phyloP scores from a whole-genome alignment of 2,797 vertebrate genomes.

The Strix occidentalis region DNA sequence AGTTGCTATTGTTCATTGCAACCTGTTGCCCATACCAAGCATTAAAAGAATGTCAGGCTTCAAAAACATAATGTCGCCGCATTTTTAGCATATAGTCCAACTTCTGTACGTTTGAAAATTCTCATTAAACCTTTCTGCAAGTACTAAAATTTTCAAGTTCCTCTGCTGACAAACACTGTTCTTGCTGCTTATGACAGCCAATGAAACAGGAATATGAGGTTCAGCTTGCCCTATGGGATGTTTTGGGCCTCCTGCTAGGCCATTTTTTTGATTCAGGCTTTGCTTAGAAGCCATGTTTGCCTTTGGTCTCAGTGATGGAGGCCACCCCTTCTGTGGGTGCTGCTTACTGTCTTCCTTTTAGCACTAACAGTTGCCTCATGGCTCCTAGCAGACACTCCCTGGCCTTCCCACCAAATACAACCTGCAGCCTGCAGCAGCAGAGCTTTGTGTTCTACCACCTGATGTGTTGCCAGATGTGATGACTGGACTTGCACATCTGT shows the following conservation, averaged over 20 bases:
- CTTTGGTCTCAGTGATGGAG: background rate
- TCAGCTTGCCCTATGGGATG: background rate
- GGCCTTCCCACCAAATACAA: background rate
- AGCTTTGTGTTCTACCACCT: background rate
- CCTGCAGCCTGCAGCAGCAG: background rate
- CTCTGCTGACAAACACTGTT: background rate
- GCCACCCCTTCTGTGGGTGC: background rate
- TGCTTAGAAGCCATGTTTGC: background rate
- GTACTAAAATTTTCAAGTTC: background rate
- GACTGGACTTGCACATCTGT: background rate
- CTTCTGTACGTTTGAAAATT: background rate
- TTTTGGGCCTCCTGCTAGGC: background rate
- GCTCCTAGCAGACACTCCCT: background rate
- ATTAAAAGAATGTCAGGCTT: background rate
- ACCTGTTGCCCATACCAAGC: background rate
- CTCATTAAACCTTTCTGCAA: background rate
- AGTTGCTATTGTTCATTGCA: background rate
- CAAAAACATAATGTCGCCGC: background rate
- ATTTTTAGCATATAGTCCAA: background rate
- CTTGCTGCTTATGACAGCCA: background rate
- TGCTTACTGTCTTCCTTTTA: background rate
- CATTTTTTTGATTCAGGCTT: background rate
- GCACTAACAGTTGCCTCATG: background rate
- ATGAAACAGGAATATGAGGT: background rate
- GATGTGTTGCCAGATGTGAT: accelerated